Evolutionary conservation across 2,888 invertebrate species (phyloP).

Genomic region (Boloria euphrosyne): DNA sequence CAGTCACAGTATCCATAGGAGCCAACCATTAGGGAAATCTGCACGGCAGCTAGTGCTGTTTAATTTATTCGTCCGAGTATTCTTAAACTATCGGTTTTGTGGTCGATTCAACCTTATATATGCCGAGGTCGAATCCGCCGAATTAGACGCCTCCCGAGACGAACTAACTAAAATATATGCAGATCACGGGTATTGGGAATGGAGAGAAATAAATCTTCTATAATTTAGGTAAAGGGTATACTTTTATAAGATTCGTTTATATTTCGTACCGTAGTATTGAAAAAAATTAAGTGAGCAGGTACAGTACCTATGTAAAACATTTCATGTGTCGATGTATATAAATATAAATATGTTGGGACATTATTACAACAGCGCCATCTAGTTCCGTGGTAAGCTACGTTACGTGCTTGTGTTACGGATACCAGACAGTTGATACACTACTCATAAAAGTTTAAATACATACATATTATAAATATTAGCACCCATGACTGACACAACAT

Average conservation of each 20-base stretch:
- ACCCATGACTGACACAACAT: no score
- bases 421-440: no score
- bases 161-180: constrained; percentile 35
- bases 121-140: constrained; percentile 48
- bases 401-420: no score
- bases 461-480: no score
- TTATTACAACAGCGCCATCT: no score
- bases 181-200: constrained; percentile 22
- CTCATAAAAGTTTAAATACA: no score
- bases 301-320: not conserved
- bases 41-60: constrained; percentile 69
- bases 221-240: constrained; percentile 10
- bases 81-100: constrained; percentile 81
- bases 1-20: constrained; percentile 1
- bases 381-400: no score
- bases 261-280: not conserved
- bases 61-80: constrained; percentile 81
- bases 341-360: no score
- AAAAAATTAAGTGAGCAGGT: no score
- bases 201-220: constrained; percentile 17
- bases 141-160: constrained; percentile 47
- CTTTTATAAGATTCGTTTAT: not conserved
- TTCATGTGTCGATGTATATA: not conserved
- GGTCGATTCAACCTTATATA: constrained; percentile 74
- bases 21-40: constrained; percentile 82